Conservation (phyloP, 1,140 invertebrate genomes). For the Rhopalosiphum padi region DNA sequence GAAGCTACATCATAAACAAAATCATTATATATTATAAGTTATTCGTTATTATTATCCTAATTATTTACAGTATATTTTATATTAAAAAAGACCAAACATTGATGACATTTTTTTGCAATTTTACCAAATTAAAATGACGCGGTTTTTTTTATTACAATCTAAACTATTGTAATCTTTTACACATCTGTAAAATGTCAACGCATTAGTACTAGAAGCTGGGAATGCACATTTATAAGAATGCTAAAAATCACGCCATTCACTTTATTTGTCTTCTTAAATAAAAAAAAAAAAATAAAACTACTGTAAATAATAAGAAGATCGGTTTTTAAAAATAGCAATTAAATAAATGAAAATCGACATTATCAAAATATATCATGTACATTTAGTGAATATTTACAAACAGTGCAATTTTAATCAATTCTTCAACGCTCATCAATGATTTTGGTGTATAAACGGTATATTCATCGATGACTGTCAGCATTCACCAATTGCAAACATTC, state of each 20-base stretch:
- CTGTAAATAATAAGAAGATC: not conserved
- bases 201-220: fast-evolving
- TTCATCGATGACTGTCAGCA: too few species aligned
- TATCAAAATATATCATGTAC: too few species aligned
- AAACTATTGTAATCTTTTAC: not conserved
- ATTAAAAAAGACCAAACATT: not conserved
- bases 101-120: not conserved
- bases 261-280: not conserved
- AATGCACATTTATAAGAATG: not conserved
- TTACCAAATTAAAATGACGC: not conserved
- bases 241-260: not conserved
- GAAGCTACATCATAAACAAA: too few species aligned
- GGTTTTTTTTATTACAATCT: not conserved
- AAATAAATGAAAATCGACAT: too few species aligned
- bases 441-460: too few species aligned
- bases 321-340: not conserved
- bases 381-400: too few species aligned
- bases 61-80: not conserved
- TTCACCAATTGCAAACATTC: too few species aligned
- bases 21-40: not conserved
- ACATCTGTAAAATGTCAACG: not conserved
- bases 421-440: too few species aligned
- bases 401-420: too few species aligned
- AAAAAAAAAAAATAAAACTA: not conserved
- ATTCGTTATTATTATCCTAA: not conserved